phyloP scores from a whole-genome alignment of 2,113 vertebrate species.

The Halcyon senegalensis region DNA sequence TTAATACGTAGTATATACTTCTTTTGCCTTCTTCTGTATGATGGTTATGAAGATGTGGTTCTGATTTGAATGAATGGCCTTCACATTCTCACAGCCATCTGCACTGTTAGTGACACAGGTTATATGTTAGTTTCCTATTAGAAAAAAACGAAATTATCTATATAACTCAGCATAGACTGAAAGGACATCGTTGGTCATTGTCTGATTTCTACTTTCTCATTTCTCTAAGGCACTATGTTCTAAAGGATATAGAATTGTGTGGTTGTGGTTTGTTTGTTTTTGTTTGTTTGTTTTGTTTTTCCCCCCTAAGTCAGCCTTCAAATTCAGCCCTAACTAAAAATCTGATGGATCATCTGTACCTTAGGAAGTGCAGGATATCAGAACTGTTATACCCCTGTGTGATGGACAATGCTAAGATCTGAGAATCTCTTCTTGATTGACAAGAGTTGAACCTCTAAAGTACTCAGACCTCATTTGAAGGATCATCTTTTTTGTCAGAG shows the following conservation, averaged over 20 bases:
- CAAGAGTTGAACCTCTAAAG: constrained; percentile 8
- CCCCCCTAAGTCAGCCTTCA: background rate
- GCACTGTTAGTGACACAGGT: background rate
- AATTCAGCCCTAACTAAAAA: background rate
- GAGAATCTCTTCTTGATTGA: background rate
- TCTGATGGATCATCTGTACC: background rate
- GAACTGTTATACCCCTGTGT: background rate
- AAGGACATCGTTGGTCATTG: background rate
- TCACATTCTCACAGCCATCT: background rate
- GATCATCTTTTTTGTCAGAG: background rate
- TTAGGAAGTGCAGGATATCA: background rate
- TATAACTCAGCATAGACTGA: background rate
- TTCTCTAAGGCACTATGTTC: background rate
- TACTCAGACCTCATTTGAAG: background rate
- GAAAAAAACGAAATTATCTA: background rate
- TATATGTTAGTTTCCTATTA: background rate
- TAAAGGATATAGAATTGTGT: background rate
- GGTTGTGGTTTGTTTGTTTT: too few species aligned
- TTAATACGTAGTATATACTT: background rate
- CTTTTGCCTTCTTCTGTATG: background rate
- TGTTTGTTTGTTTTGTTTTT: too few species aligned
- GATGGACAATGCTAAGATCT: background rate
- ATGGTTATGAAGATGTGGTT: background rate
- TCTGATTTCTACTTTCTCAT: background rate
- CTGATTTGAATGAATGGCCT: constrained; percentile 4